Conservation (phyloP, 2,113 vertebrate genomes). For the Opisthocomus hoazin region DNA sequence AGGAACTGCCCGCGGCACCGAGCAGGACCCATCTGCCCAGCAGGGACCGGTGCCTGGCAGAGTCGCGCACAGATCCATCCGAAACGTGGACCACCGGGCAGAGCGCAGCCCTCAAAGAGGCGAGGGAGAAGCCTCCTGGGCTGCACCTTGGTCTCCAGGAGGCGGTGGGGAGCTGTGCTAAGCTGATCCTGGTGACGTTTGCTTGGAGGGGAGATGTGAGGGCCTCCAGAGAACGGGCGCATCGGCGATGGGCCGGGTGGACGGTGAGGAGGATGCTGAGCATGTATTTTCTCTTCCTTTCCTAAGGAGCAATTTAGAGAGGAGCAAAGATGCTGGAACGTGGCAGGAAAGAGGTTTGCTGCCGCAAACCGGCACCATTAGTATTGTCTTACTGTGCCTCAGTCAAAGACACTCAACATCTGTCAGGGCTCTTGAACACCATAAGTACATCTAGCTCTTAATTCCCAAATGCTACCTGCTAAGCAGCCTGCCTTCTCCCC, state of each 20-base stretch:
- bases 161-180: not conserved
- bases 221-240: not conserved
- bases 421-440: not conserved
- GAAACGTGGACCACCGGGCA: accelerated
- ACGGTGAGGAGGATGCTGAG: not conserved
- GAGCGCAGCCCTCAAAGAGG: not conserved
- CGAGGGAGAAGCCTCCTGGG: not conserved
- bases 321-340: not conserved
- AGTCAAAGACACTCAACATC: not conserved
- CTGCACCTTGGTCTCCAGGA: not conserved
- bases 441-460: not conserved
- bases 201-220: not conserved
- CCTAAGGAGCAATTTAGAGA: not conserved
- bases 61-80: accelerated
- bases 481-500: not conserved
- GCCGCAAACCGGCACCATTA: not conserved
- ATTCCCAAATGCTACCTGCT: not conserved
- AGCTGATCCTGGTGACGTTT: not conserved
- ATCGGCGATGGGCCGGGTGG: accelerated
- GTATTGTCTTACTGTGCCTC: not conserved
- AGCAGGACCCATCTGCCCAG: not conserved
- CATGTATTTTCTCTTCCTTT: not conserved
- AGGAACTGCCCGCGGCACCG: not conserved
- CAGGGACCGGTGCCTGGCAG: accelerated
- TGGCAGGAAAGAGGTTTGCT: not conserved